Evolutionary conservation across 2,113 vertebrate species (phyloP).

Genomic region (Actinemys pallida): DNA sequence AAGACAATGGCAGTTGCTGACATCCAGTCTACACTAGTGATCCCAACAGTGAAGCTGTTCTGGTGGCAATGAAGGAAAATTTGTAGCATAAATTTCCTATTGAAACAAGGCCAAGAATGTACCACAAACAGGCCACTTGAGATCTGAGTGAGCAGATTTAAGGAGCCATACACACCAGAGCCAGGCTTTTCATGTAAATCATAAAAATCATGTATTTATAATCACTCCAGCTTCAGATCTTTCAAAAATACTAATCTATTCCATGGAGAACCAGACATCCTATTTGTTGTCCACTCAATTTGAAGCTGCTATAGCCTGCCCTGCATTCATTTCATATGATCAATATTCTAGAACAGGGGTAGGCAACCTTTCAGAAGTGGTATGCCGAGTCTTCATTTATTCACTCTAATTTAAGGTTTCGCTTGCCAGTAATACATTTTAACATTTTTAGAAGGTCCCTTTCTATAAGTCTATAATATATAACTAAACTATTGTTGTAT

Average conservation of each 20-base stretch:
- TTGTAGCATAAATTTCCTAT: not conserved
- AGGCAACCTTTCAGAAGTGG: too few relatives aligned
- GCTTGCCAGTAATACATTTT: too few relatives aligned
- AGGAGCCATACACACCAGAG: not conserved
- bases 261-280: fast-evolving
- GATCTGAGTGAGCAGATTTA: not conserved
- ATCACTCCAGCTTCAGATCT: not conserved
- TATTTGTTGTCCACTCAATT: not conserved
- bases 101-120: not conserved
- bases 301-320: not conserved
- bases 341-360: not conserved
- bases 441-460: too few relatives aligned
- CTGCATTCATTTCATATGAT: not conserved
- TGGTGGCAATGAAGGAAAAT: not conserved
- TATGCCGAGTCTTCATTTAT: too few relatives aligned
- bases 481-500: too few relatives aligned
- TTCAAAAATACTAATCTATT: not conserved
- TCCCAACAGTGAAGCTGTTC: not conserved
- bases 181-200: not conserved
- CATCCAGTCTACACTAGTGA: not conserved
- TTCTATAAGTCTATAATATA: too few relatives aligned
- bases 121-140: not conserved
- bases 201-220: not conserved
- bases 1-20: not conserved
- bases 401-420: too few relatives aligned